These are phyloP conservation scores for Oreochromis mossambicus DNA, from an alignment of 2,797 vertebrate species.

Conservation along the genomic window DNA sequence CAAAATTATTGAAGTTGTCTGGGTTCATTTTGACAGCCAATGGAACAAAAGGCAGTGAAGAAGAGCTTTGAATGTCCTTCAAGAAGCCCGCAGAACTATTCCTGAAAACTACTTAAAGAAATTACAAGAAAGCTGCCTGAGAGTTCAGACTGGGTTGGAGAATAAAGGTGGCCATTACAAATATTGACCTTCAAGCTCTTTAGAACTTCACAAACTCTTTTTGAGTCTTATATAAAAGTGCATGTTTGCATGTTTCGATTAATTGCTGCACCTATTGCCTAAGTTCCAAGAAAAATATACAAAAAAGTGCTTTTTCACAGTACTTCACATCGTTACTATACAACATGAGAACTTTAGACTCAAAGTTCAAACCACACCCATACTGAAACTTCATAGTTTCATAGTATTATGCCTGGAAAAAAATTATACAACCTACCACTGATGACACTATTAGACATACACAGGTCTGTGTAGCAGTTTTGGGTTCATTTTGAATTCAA, in stretches of 20 bases:
- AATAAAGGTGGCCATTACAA: background rate
- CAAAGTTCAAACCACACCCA: background rate
- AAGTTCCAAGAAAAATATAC: background rate
- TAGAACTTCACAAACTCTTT: background rate
- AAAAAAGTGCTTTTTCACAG: background rate
- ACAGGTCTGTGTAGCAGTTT: conserved; percentile 13
- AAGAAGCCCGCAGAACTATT: background rate
- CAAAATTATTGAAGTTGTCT: background rate
- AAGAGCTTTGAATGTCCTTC: background rate
- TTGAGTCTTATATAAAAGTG: background rate
- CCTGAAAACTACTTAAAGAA: background rate
- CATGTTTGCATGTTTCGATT: background rate
- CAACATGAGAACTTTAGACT: background rate
- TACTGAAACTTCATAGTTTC: background rate
- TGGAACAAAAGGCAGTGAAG: background rate
- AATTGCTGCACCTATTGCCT: background rate
- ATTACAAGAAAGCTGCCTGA: background rate
- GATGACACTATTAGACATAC: conserved; percentile 41
- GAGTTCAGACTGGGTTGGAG: background rate
- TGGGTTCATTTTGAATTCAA: conserved; percentile 8
- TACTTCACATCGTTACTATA: background rate
- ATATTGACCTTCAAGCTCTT: background rate
- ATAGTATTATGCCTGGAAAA: conserved; percentile 22
- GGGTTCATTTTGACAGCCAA: background rate
- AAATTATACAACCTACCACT: conserved; percentile 64